These are phyloP conservation scores for Chalcis sispes DNA, from an alignment of 2,888 invertebrate genomes.

Conservation along the genomic window DNA sequence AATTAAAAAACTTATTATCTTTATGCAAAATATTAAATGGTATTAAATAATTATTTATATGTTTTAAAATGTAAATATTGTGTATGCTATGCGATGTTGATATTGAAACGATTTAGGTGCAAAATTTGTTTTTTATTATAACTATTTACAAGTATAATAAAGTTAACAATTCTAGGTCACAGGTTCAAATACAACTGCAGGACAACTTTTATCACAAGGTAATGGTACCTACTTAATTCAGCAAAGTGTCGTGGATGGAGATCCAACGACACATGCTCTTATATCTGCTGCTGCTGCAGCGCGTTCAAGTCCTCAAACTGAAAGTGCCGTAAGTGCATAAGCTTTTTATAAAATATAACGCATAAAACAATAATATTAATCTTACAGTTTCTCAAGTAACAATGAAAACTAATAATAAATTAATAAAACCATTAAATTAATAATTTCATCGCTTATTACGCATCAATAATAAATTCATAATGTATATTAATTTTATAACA, in stretches of 20 bases:
- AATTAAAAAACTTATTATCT: background rate
- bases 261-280: constrained; percentile 78
- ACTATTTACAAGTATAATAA: background rate
- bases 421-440: constrained; percentile 10
- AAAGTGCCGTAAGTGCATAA: constrained; percentile 80
- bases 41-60: too few species aligned
- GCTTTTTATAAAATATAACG: background rate
- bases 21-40: too few species aligned
- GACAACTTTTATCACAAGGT: constrained; percentile 75
- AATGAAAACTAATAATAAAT: constrained; percentile 27
- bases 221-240: constrained; percentile 82
- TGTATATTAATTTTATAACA: constrained; percentile 2
- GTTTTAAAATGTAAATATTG: too few species aligned
- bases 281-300: constrained; percentile 79
- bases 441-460: constrained; percentile 19
- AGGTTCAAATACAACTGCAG: constrained; percentile 73
- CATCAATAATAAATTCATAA: background rate
- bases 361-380: constrained; percentile 3
- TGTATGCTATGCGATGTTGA: too few species aligned
- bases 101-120: too few species aligned
- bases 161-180: constrained; percentile 66
- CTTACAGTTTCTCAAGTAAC: constrained; percentile 6
- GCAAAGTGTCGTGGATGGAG: constrained; percentile 81
- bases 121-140: constrained; percentile 2
- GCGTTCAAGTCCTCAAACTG: constrained; percentile 83